phyloP scores from a whole-genome alignment of 2,888 invertebrate species.

The Hofmannophila pseudospretella region DNA sequence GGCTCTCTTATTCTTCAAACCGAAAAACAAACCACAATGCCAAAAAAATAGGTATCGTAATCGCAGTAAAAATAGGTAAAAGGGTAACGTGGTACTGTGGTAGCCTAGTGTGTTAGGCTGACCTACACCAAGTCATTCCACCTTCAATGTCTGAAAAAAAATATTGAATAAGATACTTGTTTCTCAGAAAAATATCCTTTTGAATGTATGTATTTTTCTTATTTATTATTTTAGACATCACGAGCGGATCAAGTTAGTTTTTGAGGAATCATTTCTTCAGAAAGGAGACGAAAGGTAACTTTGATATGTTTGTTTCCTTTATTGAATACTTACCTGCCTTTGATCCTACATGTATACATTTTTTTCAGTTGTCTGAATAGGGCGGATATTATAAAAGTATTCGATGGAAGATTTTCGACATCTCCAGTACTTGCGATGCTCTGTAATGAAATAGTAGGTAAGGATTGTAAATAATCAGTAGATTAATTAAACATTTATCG shows the following conservation, averaged over 20 bases:
- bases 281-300: constrained; percentile 86
- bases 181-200: background rate
- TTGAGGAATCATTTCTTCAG: constrained; percentile 88
- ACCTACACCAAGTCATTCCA: no score
- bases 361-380: constrained; percentile 86
- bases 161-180: no score
- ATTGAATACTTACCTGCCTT: background rate
- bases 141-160: no score
- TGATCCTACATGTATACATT: background rate
- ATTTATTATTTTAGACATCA: constrained; percentile 78
- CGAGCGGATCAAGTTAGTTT: constrained; percentile 87
- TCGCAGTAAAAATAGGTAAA: no score
- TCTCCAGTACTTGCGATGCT: constrained; percentile 88
- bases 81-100: no score
- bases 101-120: no score
- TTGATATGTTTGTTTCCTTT: background rate
- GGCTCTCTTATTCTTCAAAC: no score
- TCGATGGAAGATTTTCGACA: constrained; percentile 85
- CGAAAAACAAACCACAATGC: no score
- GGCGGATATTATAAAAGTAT: constrained; percentile 90
- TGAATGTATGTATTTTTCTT: background rate
- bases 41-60: no score
- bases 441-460: constrained; percentile 85
- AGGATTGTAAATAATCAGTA: no score
- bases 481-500: no score